Base-by-base conservation (phyloP, 2,113 vertebrate species). In the Ursus arctos region DNA sequence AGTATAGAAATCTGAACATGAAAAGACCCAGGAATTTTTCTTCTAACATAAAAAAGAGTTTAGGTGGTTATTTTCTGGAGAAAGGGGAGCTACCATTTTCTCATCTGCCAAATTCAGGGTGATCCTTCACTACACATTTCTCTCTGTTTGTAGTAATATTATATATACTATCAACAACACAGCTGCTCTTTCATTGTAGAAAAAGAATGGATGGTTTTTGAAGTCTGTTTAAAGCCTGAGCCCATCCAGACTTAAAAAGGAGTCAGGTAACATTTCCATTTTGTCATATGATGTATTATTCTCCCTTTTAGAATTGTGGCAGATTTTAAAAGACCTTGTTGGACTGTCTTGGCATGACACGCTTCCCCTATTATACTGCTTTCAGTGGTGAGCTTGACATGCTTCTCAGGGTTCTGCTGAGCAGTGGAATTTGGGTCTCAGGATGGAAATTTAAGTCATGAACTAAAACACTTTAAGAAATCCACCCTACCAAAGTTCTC, bases 401-500 rank as follows among this genome's bases (percentile, higher is more conserved):
- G 28, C 22, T 67, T 85, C 51, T 88, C 19, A n/a, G 24, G 1
- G 1, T 79, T 93, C 51, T 53, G 16, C 9, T 49, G 53, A 43
- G 53, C 13, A 43, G 13, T 63, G 2, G 87, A 81, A 91, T 65
- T 77, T 95, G 76, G 11, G 36, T 61, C n/a, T 92, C 55, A 55
- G 15, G 15, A 26, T 71, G 10, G 21, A 88, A 82, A 77, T 85
- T 92, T 83, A 71, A 71, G 51, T 67, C 18, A 24, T 22, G 19
- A 96, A 47, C 9, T 59, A 79, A 94, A 61, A 92, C 79, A 49
- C 7, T 74, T 95, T 43, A 76, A 94, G 59, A 69, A 92, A 51
- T 19, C 18, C 16, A 53, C 22, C 22, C 15, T 67, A 57, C 22
- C 16, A 86, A 92, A 80, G 11, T 18, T 95, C 55, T 71, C 31